phyloP scores from a whole-genome alignment of 2,113 vertebrate species.

The cat (Felis catus) region F.catus_Fca126_mat1.0 CM031415.1:12245501-12246000 shows the following conservation, averaged over 20 bases:
- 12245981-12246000: slow-evolving; percentile 55
- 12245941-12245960: not conserved
- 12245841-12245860: not conserved
- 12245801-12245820: not conserved
- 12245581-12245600: not conserved
- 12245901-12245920: slow-evolving; percentile 42
- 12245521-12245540: not conserved
- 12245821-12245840: not conserved
- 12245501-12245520: not conserved
- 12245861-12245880: not conserved
- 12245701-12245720: not conserved
- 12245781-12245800: slow-evolving; percentile 15
- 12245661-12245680: slow-evolving; percentile 28
- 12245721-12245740: not conserved
- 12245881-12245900: slow-evolving; percentile 3
- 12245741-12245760: slow-evolving; percentile 19
- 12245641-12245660: slow-evolving; percentile 58
- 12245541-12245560: not conserved
- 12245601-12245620: not conserved
- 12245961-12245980: slow-evolving; percentile 58
- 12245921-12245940: slow-evolving; percentile 50
- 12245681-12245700: not conserved
- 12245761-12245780: not conserved
- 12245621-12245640: not conserved
- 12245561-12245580: not conserved